Percentiles rank a stretch among this genome's conserved stretches.
These are phyloP conservation scores for Passer montanus DNA, from an alignment of 2,113 vertebrate species.

Conservation along the genomic window DNA sequence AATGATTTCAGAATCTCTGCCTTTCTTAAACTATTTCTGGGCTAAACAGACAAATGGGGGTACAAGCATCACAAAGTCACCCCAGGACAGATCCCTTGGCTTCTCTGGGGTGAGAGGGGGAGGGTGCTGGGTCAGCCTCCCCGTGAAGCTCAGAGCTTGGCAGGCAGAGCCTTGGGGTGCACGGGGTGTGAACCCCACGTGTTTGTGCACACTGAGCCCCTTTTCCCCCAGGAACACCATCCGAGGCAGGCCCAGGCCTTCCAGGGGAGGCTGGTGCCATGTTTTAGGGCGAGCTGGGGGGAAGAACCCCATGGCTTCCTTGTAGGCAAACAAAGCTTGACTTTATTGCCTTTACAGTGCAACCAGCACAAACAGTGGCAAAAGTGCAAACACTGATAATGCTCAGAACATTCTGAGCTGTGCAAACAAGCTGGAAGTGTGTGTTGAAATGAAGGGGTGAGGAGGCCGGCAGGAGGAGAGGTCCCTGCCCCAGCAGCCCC, in stretches of 20 bases:
- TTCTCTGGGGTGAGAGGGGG: background rate
- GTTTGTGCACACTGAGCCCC: background rate
- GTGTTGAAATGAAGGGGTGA: slow-evolving; percentile 47
- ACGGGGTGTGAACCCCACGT: accelerated
- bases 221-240: background rate
- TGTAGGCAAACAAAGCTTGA: slow-evolving; percentile 28
- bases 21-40: background rate
- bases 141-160: accelerated
- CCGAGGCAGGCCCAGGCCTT: background rate
- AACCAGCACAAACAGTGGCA: slow-evolving; percentile 59
- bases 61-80: background rate
- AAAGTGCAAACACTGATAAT: slow-evolving; percentile 64
- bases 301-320: background rate
- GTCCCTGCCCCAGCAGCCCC: background rate
- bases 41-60: background rate
- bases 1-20: background rate
- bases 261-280: background rate
- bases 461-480: background rate
- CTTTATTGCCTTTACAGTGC: slow-evolving; percentile 51
- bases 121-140: background rate
- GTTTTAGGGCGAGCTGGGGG: background rate
- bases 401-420: slow-evolving; percentile 30
- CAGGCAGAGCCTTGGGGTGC: background rate
- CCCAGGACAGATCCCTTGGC: background rate
- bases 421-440: slow-evolving; percentile 35